Percentiles rank a stretch among this genome's conserved stretches.
Conservation (phyloP, 2,888 invertebrate species). For the Drosophila setosimentum region DNA sequence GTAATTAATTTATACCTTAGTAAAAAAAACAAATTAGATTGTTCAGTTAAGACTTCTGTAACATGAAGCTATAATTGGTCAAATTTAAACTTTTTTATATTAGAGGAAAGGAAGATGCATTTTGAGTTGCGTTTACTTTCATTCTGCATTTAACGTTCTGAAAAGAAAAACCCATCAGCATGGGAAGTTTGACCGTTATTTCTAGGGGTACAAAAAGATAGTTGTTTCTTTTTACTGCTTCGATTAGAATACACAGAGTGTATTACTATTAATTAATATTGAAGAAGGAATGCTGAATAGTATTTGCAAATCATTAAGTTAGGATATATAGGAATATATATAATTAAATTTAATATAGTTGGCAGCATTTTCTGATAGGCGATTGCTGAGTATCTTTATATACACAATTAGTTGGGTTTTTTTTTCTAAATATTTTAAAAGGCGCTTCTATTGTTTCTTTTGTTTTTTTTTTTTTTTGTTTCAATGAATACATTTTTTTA, state of each 20-base stretch:
- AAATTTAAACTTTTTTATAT: not conserved
- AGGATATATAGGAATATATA: too few relatives aligned
- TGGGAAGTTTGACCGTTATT: not conserved
- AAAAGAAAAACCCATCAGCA: not conserved
- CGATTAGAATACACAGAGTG: too few relatives aligned
- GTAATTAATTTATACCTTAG: not conserved
- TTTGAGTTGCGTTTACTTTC: not conserved
- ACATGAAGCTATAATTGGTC: not conserved
- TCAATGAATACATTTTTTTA: not conserved
- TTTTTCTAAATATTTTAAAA: not conserved
- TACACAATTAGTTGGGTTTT: not conserved
- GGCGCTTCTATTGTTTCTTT: constrained; percentile 28
- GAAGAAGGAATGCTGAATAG: not conserved
- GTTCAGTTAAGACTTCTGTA: not conserved
- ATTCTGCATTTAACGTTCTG: not conserved
- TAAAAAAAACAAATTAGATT: not conserved
- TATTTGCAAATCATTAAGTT: not conserved
- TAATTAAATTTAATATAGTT: too few relatives aligned
- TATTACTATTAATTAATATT: not conserved
- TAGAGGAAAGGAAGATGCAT: not conserved
- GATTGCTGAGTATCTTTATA: not conserved
- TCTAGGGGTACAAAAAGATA: not conserved
- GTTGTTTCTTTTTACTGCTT: not conserved
- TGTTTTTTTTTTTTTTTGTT: constrained; percentile 1
- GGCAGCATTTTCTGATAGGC: too few relatives aligned